These are phyloP conservation scores for Formicarius rufipectus DNA, from an alignment of 2,113 vertebrate species.

Conservation along the genomic window DNA sequence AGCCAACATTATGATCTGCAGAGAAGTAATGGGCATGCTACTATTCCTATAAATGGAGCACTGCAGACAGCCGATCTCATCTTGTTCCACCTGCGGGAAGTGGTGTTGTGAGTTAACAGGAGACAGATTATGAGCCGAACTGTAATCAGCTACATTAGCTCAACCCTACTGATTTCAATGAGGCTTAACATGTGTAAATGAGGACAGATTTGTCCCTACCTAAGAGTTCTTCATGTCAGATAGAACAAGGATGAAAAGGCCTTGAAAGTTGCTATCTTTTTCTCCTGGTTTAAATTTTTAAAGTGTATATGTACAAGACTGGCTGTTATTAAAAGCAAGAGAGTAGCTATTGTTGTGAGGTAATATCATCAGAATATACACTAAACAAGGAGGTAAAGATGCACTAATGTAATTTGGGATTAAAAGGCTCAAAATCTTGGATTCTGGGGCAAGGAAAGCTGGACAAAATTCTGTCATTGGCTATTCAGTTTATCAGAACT, in stretches of 20 bases:
- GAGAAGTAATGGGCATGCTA: not conserved
- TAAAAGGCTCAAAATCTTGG: not conserved
- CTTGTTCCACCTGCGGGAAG: not conserved
- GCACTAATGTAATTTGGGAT: not conserved
- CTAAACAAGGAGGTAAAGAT: not conserved
- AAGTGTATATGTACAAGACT: not conserved
- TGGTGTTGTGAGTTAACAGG: conserved; percentile 6
- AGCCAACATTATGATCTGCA: not conserved
- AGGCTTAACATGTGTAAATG: not conserved
- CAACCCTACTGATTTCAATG: not conserved
- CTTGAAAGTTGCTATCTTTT: not conserved
- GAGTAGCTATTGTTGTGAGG: not conserved
- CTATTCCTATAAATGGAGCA: not conserved
- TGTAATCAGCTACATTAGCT: not conserved
- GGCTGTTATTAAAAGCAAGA: not conserved
- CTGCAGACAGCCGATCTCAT: not conserved
- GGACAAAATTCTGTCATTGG: not conserved
- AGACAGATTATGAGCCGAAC: not conserved
- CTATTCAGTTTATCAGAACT: not conserved
- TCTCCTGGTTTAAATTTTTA: not conserved
- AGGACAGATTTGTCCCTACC: not conserved
- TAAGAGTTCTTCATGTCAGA: not conserved
- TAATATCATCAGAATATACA: not conserved
- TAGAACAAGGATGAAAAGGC: not conserved
- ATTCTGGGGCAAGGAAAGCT: not conserved